These are phyloP conservation scores for Tigriopus japonicus DNA, from an alignment of 1,140 invertebrate species.

Conservation along the genomic window DNA sequence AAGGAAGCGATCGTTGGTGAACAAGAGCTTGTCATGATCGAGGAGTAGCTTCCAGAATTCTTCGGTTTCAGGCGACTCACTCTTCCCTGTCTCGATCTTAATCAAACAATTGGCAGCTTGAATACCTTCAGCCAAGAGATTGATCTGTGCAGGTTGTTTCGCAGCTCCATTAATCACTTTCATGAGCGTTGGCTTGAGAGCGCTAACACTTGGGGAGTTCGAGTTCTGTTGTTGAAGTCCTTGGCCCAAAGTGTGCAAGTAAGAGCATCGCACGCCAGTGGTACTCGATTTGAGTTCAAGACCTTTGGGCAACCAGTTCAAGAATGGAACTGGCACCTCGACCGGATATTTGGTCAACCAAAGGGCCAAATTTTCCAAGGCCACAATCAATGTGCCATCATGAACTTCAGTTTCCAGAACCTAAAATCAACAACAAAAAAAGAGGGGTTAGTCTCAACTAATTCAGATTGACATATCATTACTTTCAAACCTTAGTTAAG, in stretches of 20 bases:
- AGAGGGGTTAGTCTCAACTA: too few species aligned
- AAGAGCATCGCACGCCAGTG: conserved; percentile 50
- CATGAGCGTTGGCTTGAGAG: background rate
- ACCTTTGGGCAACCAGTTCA: conserved; percentile 62
- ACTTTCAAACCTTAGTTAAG: background rate
- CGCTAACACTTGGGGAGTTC: too few species aligned
- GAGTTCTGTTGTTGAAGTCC: background rate
- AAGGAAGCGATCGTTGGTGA: background rate
- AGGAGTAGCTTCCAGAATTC: too few species aligned
- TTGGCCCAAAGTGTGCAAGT: conserved; percentile 25
- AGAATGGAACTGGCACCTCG: conserved; percentile 45
- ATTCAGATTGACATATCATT: conserved; percentile 32
- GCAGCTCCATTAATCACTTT: background rate
- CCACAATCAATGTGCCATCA: conserved; percentile 66
- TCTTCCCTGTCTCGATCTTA: too few species aligned
- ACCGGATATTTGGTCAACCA: conserved; percentile 51
- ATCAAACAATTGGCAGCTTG: too few species aligned
- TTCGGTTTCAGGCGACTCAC: too few species aligned
- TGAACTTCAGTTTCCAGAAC: conserved; percentile 73
- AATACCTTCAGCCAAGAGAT: background rate
- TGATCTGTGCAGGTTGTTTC: background rate
- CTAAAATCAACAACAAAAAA: too few species aligned
- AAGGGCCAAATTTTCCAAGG: conserved; percentile 52
- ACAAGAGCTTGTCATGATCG: background rate
- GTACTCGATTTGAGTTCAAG: conserved; percentile 54